Evolutionary conservation across 2,888 invertebrate species (phyloP).

Genomic region (Plusia festucae): DNA sequence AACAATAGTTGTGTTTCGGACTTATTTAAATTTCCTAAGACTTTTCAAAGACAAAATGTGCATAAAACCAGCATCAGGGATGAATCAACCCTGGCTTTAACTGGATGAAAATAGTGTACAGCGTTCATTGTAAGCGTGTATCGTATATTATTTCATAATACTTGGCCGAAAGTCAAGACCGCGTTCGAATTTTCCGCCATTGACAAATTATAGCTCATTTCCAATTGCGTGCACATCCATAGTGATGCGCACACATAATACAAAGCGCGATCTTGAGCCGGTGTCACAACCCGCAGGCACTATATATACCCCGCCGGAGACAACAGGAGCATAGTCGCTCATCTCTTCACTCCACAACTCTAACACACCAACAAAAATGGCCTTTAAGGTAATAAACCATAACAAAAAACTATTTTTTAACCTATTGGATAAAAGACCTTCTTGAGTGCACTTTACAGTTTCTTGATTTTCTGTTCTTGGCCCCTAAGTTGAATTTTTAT

Average conservation of each 20-base stretch:
- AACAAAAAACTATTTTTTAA: neutral
- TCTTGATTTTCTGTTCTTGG: neutral
- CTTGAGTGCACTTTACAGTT: neutral
- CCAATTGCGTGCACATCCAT: conserved; percentile 84
- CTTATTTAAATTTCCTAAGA: too few relatives aligned
- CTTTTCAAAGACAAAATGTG: too few relatives aligned
- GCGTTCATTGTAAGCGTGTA: neutral
- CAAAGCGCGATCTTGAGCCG: conserved; percentile 81
- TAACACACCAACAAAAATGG: conserved; percentile 79
- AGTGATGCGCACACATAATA: conserved; percentile 82
- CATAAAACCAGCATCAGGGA: too few relatives aligned
- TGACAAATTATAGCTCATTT: conserved; percentile 86
- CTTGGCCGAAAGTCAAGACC: conserved; percentile 84
- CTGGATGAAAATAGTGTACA: neutral
- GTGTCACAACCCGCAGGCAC: conserved; percentile 77
- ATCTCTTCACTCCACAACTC: conserved; percentile 75
- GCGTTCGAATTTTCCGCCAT: conserved; percentile 82
- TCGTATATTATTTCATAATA: conserved; percentile 71
- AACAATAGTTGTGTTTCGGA: too few relatives aligned
- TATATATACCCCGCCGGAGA: conserved; percentile 80
- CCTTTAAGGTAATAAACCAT: conserved; percentile 78
- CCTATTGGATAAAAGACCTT: conserved; percentile 5
- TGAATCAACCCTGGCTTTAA: neutral
- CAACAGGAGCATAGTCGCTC: conserved; percentile 81
- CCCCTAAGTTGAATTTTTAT: neutral